phyloP scores from a whole-genome alignment of 2,113 vertebrate species.

The Myiagra hebetior region DNA sequence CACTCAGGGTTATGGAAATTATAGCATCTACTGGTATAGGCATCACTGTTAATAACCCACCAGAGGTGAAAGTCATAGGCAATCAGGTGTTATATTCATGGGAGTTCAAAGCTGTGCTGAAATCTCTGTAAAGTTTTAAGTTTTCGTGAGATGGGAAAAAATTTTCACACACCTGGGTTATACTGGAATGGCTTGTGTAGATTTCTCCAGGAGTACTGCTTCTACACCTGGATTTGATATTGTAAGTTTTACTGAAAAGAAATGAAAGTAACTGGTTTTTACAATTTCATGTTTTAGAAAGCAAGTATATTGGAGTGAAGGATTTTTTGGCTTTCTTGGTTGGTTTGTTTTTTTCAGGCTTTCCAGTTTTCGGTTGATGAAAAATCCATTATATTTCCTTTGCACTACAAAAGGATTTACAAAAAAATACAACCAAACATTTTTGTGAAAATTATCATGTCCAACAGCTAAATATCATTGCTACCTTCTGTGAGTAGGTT shows the following conservation, averaged over 20 bases:
- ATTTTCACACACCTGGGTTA: not conserved
- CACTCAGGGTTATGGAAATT: not conserved
- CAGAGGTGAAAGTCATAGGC: not conserved
- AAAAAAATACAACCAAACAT: not conserved
- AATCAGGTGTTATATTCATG: not conserved
- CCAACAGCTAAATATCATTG: not conserved
- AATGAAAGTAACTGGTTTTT: not conserved
- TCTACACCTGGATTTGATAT: not conserved
- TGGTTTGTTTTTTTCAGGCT: not conserved
- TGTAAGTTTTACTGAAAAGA: not conserved
- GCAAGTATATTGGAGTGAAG: accelerated
- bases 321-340: not conserved
- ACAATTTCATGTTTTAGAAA: not conserved
- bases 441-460: not conserved
- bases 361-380: not conserved
- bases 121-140: not conserved
- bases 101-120: not conserved
- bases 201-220: not conserved
- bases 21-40: not conserved
- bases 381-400: not conserved
- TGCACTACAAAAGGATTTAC: not conserved
- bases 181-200: not conserved
- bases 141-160: not conserved
- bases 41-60: not conserved
- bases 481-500: not conserved